Evolutionary conservation across 2,797 vertebrate species (phyloP).

Genomic region (Caiman crocodilus): DNA sequence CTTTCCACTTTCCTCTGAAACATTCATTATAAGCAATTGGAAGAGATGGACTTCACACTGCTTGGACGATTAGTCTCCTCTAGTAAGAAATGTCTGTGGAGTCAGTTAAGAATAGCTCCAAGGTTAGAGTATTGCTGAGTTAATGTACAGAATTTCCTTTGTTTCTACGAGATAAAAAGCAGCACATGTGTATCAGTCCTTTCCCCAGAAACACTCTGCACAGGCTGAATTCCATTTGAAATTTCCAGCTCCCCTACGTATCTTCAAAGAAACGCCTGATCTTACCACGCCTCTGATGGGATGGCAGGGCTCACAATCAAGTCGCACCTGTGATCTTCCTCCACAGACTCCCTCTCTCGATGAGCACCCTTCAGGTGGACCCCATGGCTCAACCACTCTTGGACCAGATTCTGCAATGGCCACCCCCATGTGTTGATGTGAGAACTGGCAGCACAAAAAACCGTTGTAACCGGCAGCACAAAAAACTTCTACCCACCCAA

Average conservation of each 20-base stretch:
- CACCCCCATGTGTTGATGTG: too few species aligned
- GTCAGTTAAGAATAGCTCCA: neutral
- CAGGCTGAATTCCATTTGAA: neutral
- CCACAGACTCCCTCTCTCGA: too few species aligned
- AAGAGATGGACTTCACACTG: constrained; percentile 4
- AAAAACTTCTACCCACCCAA: too few species aligned
- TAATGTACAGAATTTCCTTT: neutral
- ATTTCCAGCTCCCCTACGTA: neutral
- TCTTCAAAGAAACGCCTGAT: neutral
- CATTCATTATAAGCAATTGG: constrained; percentile 31
- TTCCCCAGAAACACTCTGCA: neutral
- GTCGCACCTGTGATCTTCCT: too few species aligned
- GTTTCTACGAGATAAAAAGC: neutral
- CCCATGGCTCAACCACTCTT: too few species aligned
- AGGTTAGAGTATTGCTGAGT: neutral
- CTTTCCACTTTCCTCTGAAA: constrained; percentile 35
- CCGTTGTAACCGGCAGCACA: too few species aligned
- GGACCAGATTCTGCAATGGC: too few species aligned
- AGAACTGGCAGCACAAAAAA: too few species aligned
- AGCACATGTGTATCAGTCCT: neutral
- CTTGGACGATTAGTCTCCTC: constrained; percentile 1
- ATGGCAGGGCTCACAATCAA: too few species aligned
- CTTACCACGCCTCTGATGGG: neutral
- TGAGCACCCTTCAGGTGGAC: too few species aligned
- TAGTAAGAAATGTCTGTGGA: neutral